Evolutionary conservation across 2,888 invertebrate genomes (phyloP), one percentile per base, ranked within the genome.

Genomic region (Eupithecia tripunctaria): DNA sequence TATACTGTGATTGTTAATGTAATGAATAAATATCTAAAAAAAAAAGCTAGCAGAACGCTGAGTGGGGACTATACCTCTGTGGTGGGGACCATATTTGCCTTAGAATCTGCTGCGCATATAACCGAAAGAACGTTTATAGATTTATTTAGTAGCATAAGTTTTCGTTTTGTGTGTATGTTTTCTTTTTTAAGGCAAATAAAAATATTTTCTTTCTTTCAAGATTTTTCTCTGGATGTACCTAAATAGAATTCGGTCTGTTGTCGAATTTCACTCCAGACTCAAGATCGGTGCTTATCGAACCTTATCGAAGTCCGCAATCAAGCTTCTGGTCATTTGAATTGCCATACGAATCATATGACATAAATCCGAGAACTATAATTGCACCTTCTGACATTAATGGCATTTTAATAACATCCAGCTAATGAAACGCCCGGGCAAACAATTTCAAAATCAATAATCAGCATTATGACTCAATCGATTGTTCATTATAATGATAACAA

Each of bases 391-490:
- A 8, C 12, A 25, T 25, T 25, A 25, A 56, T 56, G 21, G 12
- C 56, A 56, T 56, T 56, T 25, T 56, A 56, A 56, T 56, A 56
- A 56, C 56, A 56, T 25, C 25, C 56, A 56, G 56, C 10, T 21
- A 51, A 51, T 51, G 8, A 47, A 47, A n/a, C 12, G 25, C 56
- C 12, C 25, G 25, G 56, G 56, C 12, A 56, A 51, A 25, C 56
- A 25, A 25, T 56, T 56, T 25, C 56, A 56, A 56, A 56, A 56
- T 56, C 56, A 25, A 56, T 56, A 56, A 51, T 56, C 21, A 56
- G 56, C 56, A 5, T 56, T 51, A 25, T 56, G 56, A 56, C 25
- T 56, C 56, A 25, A 25, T 25, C 21, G 56, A 56, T 56, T 56
- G 56, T 56, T 56, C 56, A 21, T 56, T 25, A 25, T 56, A 56